A percentile compares a stretch with the other conserved stretches of the same genome.
Conservation (phyloP, 2,797 vertebrate species). For the Enteromius treurensis region DNA sequence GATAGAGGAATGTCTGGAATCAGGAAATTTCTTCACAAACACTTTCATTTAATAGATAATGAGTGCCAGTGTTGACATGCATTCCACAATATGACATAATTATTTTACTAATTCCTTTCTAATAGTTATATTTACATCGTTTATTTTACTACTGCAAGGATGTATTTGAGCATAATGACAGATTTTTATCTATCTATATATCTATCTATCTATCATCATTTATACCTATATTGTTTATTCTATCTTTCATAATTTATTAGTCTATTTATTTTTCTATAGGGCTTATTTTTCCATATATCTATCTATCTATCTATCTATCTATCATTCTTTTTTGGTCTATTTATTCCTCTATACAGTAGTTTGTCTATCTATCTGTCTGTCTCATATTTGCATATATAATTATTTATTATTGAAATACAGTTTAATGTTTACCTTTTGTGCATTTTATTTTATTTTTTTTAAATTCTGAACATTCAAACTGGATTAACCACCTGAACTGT, state of each 20-base stretch:
- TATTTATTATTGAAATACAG: neutral
- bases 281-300: no score
- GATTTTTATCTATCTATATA: neutral
- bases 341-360: no score
- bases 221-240: no score
- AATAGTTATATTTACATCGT: neutral
- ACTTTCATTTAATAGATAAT: slow-evolving; percentile 13
- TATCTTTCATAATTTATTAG: no score
- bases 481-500: neutral
- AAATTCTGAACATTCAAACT: neutral
- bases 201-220: neutral
- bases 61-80: neutral
- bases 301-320: no score
- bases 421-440: no score
- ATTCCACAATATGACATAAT: neutral
- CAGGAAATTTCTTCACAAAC: slow-evolving; percentile 43
- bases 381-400: neutral
- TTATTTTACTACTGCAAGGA: neutral
- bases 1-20: slow-evolving; percentile 40
- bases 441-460: neutral
- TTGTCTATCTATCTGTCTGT: no score
- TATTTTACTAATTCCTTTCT: neutral
- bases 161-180: neutral
- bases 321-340: no score
- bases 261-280: no score